Evolutionary conservation across 2,113 vertebrate genomes (phyloP).

Genomic region (Chlamydotis undulata): DNA sequence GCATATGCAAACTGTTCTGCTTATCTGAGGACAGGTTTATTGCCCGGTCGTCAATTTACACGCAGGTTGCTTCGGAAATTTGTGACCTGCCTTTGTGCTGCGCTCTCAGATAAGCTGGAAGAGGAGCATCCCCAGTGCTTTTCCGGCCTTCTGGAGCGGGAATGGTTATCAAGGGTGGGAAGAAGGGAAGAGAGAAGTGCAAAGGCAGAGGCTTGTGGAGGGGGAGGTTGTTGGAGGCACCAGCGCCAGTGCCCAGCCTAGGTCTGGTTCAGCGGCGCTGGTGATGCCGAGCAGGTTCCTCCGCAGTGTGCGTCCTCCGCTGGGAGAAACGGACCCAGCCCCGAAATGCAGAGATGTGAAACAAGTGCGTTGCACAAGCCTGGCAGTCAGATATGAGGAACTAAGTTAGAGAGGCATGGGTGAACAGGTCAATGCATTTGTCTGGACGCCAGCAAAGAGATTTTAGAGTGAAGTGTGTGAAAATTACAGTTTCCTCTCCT

Average conservation of each 20-base stretch:
- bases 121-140: not conserved
- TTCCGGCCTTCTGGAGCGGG: not conserved
- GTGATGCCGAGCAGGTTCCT: not conserved
- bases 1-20: slow-evolving; percentile 19
- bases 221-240: not conserved
- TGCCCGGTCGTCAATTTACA: slow-evolving; percentile 45
- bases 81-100: not conserved
- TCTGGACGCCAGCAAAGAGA: not conserved
- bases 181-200: not conserved
- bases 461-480: not conserved
- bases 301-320: fast-evolving
- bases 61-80: not conserved
- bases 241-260: not conserved
- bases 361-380: too few relatives aligned
- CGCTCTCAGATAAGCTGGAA: not conserved
- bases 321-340: not conserved
- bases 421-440: not conserved
- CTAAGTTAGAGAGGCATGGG: not conserved
- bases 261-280: not conserved
- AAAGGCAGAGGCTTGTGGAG: not conserved
- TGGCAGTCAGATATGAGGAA: not conserved
- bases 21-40: slow-evolving; percentile 51
- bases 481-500: not conserved
- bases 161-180: not conserved
- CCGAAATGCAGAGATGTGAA: fast-evolving